Evolutionary conservation across 1,140 invertebrate species (phyloP).

Genomic region (Lepidurus apus): DNA sequence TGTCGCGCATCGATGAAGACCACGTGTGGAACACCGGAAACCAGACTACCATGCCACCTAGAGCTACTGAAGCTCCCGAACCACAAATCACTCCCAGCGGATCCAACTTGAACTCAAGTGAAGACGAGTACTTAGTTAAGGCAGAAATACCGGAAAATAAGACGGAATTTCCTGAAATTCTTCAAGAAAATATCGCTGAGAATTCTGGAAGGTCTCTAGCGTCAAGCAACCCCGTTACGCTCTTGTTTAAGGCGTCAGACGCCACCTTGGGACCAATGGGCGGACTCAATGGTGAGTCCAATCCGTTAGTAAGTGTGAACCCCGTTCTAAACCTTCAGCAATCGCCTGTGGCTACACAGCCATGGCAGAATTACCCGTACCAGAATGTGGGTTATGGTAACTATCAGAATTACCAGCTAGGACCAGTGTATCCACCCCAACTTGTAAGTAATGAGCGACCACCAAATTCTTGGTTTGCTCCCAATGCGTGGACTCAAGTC

Average conservation of each 20-base stretch:
- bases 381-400: background rate
- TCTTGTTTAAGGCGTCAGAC: background rate
- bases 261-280: background rate
- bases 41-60: background rate
- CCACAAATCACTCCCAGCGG: background rate
- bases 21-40: background rate
- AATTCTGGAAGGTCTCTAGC: background rate
- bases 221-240: background rate
- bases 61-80: background rate
- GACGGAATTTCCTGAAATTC: background rate
- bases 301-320: background rate
- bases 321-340: background rate
- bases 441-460: background rate
- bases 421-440: background rate
- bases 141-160: background rate
- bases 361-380: conserved; percentile 6
- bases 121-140: background rate
- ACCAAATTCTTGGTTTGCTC: background rate
- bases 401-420: background rate
- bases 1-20: background rate
- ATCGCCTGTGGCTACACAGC: background rate
- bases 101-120: background rate
- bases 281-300: background rate
- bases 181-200: background rate
- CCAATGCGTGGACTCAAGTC: background rate